Evolutionary conservation across 2,797 vertebrate species (phyloP).

Genomic region (Bovichtus variegatus): DNA sequence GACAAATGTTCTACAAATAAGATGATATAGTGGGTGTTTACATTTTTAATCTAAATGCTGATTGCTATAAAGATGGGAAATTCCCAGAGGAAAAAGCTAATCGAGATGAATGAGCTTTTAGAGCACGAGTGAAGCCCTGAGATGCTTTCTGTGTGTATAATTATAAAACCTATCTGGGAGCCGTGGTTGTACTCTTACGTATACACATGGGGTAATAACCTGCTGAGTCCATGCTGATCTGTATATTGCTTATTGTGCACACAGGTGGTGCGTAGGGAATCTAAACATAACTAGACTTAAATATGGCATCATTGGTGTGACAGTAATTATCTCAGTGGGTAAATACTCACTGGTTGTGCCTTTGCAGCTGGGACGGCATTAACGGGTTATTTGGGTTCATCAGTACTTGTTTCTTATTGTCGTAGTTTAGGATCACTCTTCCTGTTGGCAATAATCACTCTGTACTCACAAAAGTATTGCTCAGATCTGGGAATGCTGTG

Average conservation of each 20-base stretch:
- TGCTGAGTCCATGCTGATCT: background rate
- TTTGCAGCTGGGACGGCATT: background rate
- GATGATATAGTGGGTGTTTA: conserved; percentile 66
- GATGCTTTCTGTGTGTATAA: conserved; percentile 35
- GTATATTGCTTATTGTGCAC: background rate
- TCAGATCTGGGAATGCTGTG: background rate
- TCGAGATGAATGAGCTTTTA: conserved; percentile 64
- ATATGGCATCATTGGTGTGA: background rate
- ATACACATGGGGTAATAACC: background rate
- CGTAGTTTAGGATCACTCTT: background rate
- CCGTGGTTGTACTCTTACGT: background rate
- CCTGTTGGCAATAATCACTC: background rate
- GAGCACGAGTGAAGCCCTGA: conserved; percentile 14
- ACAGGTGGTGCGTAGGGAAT: background rate
- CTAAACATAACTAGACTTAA: background rate
- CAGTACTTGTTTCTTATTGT: background rate
- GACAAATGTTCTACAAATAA: conserved; percentile 55
- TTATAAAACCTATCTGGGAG: conserved; percentile 35
- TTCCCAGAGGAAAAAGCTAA: conserved; percentile 50
- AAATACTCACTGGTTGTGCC: background rate
- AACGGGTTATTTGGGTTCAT: conserved; percentile 1
- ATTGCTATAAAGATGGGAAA: conserved; percentile 52
- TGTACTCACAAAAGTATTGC: background rate
- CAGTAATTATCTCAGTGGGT: background rate
- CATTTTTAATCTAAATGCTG: conserved; percentile 78